Conservation (phyloP, 1,140 invertebrate genomes). For the Proctacanthus coquilletti region DNA sequence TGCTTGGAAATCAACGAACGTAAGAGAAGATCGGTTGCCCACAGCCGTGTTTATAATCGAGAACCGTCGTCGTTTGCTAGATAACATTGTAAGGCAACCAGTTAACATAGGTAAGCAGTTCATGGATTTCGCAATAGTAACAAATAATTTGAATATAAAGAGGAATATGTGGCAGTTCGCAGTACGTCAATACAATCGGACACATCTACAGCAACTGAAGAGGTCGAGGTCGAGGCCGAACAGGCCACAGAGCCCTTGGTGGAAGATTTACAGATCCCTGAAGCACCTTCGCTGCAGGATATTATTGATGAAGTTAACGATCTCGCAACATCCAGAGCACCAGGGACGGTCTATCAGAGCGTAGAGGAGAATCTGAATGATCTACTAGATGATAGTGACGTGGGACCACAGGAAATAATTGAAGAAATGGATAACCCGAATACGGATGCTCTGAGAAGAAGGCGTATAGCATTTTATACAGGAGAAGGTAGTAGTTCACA, state of each 20-base stretch:
- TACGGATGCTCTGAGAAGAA: conserved; percentile 1
- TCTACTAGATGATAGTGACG: background rate
- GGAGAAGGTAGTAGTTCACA: background rate
- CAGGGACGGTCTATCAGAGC: no score
- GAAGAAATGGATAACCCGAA: conserved; percentile 3
- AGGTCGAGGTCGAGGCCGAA: background rate
- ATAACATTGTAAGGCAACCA: background rate
- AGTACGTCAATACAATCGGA: background rate
- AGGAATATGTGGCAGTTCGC: background rate
- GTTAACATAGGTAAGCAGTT: no score
- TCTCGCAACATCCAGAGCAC: background rate
- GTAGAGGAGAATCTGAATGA: background rate
- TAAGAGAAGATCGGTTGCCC: conserved; percentile 25
- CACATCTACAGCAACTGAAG: background rate
- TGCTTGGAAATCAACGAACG: conserved; percentile 57
- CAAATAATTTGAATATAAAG: background rate
- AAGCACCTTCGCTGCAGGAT: conserved; percentile 1
- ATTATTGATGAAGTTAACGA: conserved; percentile 6
- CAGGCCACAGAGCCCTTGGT: no score
- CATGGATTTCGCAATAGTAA: background rate
- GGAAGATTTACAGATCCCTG: background rate
- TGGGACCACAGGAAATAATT: conserved; percentile 2
- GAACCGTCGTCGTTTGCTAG: conserved; percentile 1
- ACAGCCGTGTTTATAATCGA: conserved; percentile 2
- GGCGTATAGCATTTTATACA: background rate